phyloP scores from a whole-genome alignment of 2,888 invertebrate species.

The Drosophila sordidula region DNA sequence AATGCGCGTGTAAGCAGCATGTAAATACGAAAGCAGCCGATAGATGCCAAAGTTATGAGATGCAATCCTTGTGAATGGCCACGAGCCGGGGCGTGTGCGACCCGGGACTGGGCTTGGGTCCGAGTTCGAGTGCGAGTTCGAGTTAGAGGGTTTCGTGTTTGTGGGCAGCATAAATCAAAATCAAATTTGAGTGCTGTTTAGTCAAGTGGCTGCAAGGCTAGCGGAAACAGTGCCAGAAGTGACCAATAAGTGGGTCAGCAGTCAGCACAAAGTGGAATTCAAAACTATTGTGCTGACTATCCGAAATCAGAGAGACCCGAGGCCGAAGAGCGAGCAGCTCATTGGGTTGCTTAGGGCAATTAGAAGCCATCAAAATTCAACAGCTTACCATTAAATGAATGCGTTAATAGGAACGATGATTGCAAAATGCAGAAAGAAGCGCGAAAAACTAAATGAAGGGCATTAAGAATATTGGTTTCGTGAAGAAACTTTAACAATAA shows the following conservation, averaged over 20 bases:
- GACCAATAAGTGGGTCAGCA: slow-evolving; percentile 75
- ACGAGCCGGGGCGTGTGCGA: background rate
- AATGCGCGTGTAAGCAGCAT: slow-evolving; percentile 77
- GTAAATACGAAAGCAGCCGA: slow-evolving; percentile 70
- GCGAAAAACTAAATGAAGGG: slow-evolving; percentile 8
- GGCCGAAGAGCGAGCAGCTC: slow-evolving; percentile 22
- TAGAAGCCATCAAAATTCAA: slow-evolving; percentile 70
- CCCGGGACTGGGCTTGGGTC: background rate
- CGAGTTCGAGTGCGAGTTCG: background rate
- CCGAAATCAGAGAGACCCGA: slow-evolving; percentile 7
- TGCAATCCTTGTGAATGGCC: slow-evolving; percentile 53
- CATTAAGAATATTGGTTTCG: background rate
- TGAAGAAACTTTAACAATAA: background rate
- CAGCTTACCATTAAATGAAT: slow-evolving; percentile 67
- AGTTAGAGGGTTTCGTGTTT: slow-evolving; percentile 32
- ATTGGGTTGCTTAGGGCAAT: slow-evolving; percentile 68
- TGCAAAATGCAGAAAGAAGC: slow-evolving; percentile 11
- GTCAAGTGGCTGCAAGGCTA: slow-evolving; percentile 65
- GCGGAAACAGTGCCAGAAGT: slow-evolving; percentile 67
- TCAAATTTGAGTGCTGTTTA: slow-evolving; percentile 75
- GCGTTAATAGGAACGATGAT: slow-evolving; percentile 36
- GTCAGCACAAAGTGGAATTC: slow-evolving; percentile 62
- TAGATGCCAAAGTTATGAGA: slow-evolving; percentile 72
- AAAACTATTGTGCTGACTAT: slow-evolving; percentile 63
- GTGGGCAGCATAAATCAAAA: slow-evolving; percentile 71